Percentiles rank a stretch among this genome's conserved stretches.
These are phyloP conservation scores for Lasioglossum baleicum DNA, from an alignment of 1,140 invertebrate species.

Conservation along the genomic window DNA sequence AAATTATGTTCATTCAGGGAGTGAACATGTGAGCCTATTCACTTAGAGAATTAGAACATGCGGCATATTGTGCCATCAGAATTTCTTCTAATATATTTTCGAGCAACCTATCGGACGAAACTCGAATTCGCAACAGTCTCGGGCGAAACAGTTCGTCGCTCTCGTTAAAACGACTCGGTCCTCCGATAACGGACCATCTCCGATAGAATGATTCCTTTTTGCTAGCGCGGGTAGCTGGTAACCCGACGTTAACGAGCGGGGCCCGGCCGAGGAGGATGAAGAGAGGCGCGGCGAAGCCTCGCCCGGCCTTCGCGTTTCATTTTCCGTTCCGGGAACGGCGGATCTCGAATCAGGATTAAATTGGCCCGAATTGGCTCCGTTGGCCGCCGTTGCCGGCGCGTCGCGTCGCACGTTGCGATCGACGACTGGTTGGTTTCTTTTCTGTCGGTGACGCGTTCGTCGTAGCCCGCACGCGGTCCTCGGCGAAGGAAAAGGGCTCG, in stretches of 20 bases:
- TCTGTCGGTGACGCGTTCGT: background rate
- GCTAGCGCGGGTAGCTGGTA: background rate
- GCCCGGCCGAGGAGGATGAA: background rate
- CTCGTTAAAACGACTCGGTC: background rate
- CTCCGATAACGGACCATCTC: background rate
- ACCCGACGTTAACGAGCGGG: background rate
- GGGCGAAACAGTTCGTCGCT: too few species aligned
- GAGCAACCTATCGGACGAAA: too few species aligned
- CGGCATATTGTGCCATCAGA: too few species aligned
- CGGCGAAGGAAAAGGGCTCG: slow-evolving; percentile 15
- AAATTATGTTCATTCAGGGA: too few species aligned
- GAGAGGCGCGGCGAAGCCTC: background rate
- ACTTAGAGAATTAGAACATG: too few species aligned
- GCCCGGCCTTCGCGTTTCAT: slow-evolving; percentile 39
- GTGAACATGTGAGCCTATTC: too few species aligned
- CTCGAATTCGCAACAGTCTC: too few species aligned
- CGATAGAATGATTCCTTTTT: background rate
- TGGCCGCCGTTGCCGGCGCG: background rate
- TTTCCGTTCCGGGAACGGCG: slow-evolving; percentile 41
- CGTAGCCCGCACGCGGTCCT: background rate
- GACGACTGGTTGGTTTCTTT: slow-evolving; percentile 29
- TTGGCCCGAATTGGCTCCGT: slow-evolving; percentile 49
- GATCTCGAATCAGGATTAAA: slow-evolving; percentile 52
- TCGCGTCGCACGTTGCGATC: background rate
- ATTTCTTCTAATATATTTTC: too few species aligned